phyloP scores from a whole-genome alignment of 2,113 vertebrate genomes.

The Leucoraja erinaceus region DNA sequence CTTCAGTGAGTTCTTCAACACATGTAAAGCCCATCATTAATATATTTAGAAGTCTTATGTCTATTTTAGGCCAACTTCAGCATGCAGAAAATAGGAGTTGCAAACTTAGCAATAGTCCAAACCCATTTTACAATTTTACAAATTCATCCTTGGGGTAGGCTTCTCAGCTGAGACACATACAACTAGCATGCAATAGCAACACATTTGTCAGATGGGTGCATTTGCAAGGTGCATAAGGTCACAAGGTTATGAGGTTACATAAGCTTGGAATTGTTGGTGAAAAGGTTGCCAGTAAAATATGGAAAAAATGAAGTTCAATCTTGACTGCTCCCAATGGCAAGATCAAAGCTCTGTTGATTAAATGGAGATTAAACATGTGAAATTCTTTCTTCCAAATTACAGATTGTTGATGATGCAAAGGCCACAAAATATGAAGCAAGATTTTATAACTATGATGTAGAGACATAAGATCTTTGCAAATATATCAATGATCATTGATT shows the following conservation, averaged over 20 bases:
- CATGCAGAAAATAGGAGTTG: not conserved
- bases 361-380: too few relatives aligned
- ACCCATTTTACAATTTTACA: not conserved
- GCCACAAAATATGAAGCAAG: not conserved
- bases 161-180: not conserved
- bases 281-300: too few relatives aligned
- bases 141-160: not conserved
- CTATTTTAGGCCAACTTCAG: not conserved
- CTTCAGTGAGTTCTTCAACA: not conserved
- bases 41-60: too few relatives aligned
- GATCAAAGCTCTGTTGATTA: too few relatives aligned
- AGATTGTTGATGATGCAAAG: not conserved
- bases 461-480: not conserved
- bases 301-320: too few relatives aligned
- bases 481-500: not conserved
- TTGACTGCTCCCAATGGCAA: too few relatives aligned
- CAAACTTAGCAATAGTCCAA: not conserved
- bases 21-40: not conserved
- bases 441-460: not conserved
- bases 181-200: not conserved
- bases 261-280: not conserved
- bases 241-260: not conserved
- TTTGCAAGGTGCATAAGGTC: not conserved
- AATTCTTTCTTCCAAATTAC: too few relatives aligned
- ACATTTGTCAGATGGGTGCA: not conserved